phyloP scores from a whole-genome alignment of 37 sponge, comb jelly and placozoan species.

The Geodia barretti region DNA sequence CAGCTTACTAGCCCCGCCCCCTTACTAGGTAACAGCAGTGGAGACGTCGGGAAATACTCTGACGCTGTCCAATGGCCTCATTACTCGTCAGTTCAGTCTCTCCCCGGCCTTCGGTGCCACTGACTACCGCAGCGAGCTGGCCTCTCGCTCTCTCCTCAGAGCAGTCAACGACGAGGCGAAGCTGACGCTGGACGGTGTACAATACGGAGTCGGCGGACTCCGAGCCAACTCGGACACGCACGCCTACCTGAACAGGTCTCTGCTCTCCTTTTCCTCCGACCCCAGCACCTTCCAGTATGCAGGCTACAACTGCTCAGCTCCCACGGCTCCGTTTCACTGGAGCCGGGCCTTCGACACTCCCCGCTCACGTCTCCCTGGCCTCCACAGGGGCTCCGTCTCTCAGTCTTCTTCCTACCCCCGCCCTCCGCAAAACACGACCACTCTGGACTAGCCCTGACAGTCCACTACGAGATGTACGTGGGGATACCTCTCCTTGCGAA shows the following conservation, averaged over 20 bases:
- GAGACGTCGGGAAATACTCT: constrained; percentile 3
- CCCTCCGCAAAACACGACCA: constrained; percentile 20
- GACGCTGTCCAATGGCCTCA: constrained; percentile 35
- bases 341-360: constrained; percentile 50
- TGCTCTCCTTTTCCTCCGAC: constrained; percentile 5
- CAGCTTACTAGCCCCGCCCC: neutral
- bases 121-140: constrained; percentile 27
- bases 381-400: constrained; percentile 43
- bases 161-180: constrained; percentile 23
- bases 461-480: constrained; percentile 66
- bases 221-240: neutral
- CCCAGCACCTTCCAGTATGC: constrained; percentile 23
- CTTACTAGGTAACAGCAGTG: constrained; percentile 1
- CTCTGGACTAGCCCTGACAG: constrained; percentile 4
- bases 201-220: constrained; percentile 51
- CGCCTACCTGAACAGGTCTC: constrained; percentile 44
- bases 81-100: constrained; percentile 28
- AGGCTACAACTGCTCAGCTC: constrained; percentile 12
- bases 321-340: constrained; percentile 61
- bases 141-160: constrained; percentile 14
- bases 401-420: constrained; percentile 35
- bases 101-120: constrained; percentile 45
- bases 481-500: constrained; percentile 62
- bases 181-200: constrained; percentile 42
- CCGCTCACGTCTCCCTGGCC: constrained; percentile 50